Conservation (phyloP, 2,888 invertebrate species). For the Dinocampus coccinellae region DNA sequence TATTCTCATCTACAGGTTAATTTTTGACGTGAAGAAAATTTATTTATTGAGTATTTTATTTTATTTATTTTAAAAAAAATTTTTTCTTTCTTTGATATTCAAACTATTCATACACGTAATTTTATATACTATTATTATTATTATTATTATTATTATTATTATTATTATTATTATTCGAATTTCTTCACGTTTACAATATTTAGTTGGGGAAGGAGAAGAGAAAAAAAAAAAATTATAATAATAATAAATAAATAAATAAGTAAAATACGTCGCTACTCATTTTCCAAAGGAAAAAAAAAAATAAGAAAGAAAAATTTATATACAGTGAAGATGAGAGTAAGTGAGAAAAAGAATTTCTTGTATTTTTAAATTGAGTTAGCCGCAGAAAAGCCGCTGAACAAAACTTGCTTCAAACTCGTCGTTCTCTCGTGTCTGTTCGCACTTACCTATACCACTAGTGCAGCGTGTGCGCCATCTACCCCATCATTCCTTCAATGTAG, state of each 20-base stretch:
- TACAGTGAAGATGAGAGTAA: background rate
- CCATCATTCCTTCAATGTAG: constrained; percentile 32
- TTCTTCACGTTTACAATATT: background rate
- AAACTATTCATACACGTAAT: background rate
- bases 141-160: background rate
- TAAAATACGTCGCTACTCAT: constrained; percentile 35
- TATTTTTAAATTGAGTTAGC: constrained; percentile 58
- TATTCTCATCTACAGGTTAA: background rate
- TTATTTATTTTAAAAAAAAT: background rate
- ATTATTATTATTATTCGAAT: no score
- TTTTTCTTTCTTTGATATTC: background rate
- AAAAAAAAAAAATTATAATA: no score
- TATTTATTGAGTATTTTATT: background rate
- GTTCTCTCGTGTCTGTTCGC: constrained; percentile 27
- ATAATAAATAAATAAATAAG: no score
- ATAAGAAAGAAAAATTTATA: background rate
- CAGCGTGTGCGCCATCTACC: constrained; percentile 15
- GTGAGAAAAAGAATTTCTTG: constrained; percentile 50
- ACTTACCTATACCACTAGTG: constrained; percentile 26
- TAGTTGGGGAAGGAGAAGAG: background rate
- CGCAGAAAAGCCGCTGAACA: constrained; percentile 36
- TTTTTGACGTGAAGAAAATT: background rate
- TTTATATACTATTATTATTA: background rate
- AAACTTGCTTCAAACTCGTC: constrained; percentile 38
- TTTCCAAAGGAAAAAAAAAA: constrained; percentile 29